These are phyloP conservation scores for Sarotherodon lohbergeri DNA, from an alignment of 2,113 vertebrate species.

Conservation along the genomic window DNA sequence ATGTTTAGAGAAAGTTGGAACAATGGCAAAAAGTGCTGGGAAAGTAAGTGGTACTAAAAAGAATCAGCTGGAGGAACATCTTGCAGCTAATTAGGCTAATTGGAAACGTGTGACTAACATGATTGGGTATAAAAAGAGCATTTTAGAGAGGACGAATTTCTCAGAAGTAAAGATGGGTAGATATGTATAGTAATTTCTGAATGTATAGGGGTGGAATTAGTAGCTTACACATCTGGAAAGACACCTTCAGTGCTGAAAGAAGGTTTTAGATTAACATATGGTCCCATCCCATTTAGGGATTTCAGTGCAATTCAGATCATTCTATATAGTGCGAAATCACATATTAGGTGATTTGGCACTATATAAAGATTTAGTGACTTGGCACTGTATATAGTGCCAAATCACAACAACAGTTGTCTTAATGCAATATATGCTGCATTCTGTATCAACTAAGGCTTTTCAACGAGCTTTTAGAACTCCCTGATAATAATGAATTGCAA, in stretches of 20 bases:
- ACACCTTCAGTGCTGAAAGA: background rate
- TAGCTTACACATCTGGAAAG: background rate
- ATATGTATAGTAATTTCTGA: background rate
- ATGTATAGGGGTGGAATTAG: background rate
- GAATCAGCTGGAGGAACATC: background rate
- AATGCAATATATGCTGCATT: background rate
- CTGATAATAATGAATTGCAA: background rate
- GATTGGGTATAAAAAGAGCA: background rate
- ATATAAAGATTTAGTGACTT: background rate
- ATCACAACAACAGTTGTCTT: background rate
- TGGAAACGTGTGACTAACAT: background rate
- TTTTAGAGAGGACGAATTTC: background rate
- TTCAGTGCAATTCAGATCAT: background rate
- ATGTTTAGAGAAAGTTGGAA: background rate
- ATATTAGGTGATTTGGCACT: background rate
- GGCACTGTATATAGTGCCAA: background rate
- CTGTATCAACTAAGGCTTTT: background rate
- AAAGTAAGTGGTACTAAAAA: background rate
- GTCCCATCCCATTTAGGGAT: background rate
- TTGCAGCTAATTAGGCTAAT: background rate
- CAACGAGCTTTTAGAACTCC: fast-evolving
- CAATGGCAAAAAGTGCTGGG: background rate
- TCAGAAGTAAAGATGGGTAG: background rate
- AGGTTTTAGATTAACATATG: background rate
- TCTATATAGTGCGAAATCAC: background rate